phyloP scores from a whole-genome alignment of 2,113 vertebrate genomes.

The Columba livia region DNA sequence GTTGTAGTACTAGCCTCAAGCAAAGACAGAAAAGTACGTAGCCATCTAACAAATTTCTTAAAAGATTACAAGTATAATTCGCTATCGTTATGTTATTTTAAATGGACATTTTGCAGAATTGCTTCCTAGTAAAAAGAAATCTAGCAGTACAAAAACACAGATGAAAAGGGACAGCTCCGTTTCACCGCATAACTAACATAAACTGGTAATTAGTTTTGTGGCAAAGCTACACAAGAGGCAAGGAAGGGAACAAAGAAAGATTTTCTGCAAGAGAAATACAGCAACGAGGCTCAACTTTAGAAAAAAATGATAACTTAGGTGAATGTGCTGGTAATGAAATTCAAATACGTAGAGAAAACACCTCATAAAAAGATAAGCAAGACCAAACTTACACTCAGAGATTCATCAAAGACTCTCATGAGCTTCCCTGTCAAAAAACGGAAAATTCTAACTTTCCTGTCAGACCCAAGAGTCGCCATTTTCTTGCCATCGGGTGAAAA shows the following conservation, averaged over 20 bases:
- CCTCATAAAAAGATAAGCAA: background rate
- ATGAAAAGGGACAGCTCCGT: background rate
- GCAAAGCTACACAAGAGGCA: background rate
- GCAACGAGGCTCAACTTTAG: background rate
- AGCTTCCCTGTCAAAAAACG: slow-evolving; percentile 95
- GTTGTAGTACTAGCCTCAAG: background rate
- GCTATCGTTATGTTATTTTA: background rate
- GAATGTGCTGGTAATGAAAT: background rate
- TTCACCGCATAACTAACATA: background rate
- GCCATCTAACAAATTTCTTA: background rate
- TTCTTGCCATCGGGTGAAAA: slow-evolving; percentile 94
- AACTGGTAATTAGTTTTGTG: background rate
- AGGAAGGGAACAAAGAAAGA: background rate
- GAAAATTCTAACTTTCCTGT: slow-evolving; percentile 97
- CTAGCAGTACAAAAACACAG: background rate
- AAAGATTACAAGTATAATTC: background rate
- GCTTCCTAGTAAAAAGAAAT: background rate
- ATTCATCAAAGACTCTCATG: slow-evolving; percentile 96
- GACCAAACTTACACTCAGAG: slow-evolving; percentile 86
- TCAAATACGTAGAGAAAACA: background rate
- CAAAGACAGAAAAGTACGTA: background rate
- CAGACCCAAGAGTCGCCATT: slow-evolving; percentile 94
- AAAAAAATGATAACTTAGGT: background rate
- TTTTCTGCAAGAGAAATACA: background rate
- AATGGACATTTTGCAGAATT: background rate